Conservation (phyloP, 2,888 invertebrate species). For the Pomacea canaliculata region DNA sequence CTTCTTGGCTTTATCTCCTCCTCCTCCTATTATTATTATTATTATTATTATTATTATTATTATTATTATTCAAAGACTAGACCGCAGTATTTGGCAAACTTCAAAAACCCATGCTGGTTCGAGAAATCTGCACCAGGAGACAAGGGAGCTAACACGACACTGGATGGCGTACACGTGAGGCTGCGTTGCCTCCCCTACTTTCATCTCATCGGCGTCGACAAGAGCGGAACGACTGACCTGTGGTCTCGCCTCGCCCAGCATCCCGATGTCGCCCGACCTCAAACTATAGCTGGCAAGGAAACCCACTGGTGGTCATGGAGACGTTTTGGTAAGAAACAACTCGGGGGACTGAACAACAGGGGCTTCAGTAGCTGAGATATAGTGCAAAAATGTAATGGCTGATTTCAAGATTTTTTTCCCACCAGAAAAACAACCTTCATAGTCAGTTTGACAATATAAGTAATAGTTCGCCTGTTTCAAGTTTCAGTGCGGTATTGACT, state of each 20-base stretch:
- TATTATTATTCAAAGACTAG: background rate
- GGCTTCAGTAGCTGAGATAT: too few relatives aligned
- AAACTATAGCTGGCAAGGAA: constrained; percentile 37
- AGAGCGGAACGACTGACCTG: constrained; percentile 43
- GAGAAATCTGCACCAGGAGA: background rate
- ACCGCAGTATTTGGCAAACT: constrained; percentile 29
- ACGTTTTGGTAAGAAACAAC: constrained; percentile 32
- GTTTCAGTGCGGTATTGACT: too few relatives aligned
- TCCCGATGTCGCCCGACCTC: constrained; percentile 28
- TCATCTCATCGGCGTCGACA: constrained; percentile 41
- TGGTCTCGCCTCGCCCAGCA: constrained; percentile 36
- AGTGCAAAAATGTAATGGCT: too few relatives aligned
- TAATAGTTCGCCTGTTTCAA: too few relatives aligned
- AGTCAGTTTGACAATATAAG: too few relatives aligned
- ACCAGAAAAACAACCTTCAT: too few relatives aligned
- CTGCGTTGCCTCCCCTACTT: constrained; percentile 43
- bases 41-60: too few relatives aligned
- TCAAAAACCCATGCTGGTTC: constrained; percentile 44
- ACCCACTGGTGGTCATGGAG: constrained; percentile 47
- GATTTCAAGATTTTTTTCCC: too few relatives aligned
- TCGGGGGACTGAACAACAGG: too few relatives aligned
- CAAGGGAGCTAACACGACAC: background rate
- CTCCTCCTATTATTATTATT: too few relatives aligned
- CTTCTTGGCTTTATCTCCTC: too few relatives aligned
- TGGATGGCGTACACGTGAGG: background rate